Base-by-base conservation (phyloP, 2,113 vertebrate species). In the human region DNA sequence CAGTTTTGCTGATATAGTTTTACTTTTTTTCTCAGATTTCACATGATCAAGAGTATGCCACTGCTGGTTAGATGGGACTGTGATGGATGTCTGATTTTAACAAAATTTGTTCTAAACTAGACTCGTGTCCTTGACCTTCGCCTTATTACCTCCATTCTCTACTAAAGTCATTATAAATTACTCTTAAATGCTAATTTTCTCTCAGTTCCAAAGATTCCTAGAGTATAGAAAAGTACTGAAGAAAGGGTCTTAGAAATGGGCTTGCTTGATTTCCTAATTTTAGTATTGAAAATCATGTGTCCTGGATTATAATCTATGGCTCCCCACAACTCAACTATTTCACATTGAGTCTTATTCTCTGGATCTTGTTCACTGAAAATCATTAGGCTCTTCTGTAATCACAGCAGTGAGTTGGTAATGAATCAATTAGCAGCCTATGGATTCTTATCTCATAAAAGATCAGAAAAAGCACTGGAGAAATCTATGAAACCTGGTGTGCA, bases 111-210 rank as follows among this genome's bases (percentile, higher is more conserved):
- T 59, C 55, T 87, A 48, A 81, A 43, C 0, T 9, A 70, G n/a
- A 35, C 11, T 78, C 12, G 9, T 38, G n/a, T 35, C 43, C 27
- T 90, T 70, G 57, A 45, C 25, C 23, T 59, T 43, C 48, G 23
- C 23, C 64, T 93, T 80, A 66, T 45, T 59, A 55, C 3, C 50
- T 52, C 32, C 72, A 38, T 30, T 89, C 32, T 80, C 43, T 55
- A 43, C 55, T 78, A 17, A 59, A 59, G 43, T 72, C 40, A 50
- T 87, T 43, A 80, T 57, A 87, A 83, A 61, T 97, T 68, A 66
- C 30, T 93, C 35, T 90, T 80, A 85, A 72, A 76, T 70, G 40
- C 18, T 78, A 17, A 25, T 70, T 88, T 82, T 70, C 40, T 70
- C 18, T 38, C 35, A 72, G 9, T 43, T 78, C 13, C 40, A 61